Evolutionary conservation across 1,140 invertebrate genomes (phyloP), one percentile per base, ranked within the genome.

Genomic region (Drosophila busckii): DNA sequence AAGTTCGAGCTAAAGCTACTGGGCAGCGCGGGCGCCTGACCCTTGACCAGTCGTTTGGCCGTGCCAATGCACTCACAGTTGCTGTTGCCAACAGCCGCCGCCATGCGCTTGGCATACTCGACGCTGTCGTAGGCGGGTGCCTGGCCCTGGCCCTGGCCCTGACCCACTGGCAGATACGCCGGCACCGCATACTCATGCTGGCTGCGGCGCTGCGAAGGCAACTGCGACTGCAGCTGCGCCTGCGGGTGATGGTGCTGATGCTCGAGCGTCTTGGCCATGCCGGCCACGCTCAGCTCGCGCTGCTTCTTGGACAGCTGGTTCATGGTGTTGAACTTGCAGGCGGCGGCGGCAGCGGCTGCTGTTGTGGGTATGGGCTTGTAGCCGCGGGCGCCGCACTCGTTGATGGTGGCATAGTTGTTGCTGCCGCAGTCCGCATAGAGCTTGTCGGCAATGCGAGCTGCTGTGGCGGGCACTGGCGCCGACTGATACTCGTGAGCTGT

Each of bases 1-100:
- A 93, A 89, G 42, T 89, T 90, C 48, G 91, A 91, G 88, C 90
- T 91, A 61, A 91, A 89, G 53, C 90, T 89, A 68, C 90, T 84
- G 54, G 91, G 91, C 65, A 88, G 80, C 46, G 82, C 88, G 53
- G 88, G 70, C 48, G 88, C 88, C 25, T 88, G 22, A 2, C 25
- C 16, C 38, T 56, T 63, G 2, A 28, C 28, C 4, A 10, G 19
- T 0, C 70, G 23, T 54, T 90, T 88, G 88, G 50, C 62, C 0
- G 66, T 78, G 19, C 73, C 68, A n/a, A 64, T 59, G 46, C 75
- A 82, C 44, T 82, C 76, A 16, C 75, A 82, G 41, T 63, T 70
- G 48, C 17, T 48, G 23, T 17, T 23, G 2, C 38, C 15, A 2
- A 7, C n/a, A 6, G 37, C 35, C 48, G 50, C 16, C 62, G 48